Percentiles rank a stretch among this genome's conserved stretches.
These are phyloP conservation scores for Miopithecus talapoin DNA, from an alignment of 2,797 vertebrate genomes.

Conservation along the genomic window DNA sequence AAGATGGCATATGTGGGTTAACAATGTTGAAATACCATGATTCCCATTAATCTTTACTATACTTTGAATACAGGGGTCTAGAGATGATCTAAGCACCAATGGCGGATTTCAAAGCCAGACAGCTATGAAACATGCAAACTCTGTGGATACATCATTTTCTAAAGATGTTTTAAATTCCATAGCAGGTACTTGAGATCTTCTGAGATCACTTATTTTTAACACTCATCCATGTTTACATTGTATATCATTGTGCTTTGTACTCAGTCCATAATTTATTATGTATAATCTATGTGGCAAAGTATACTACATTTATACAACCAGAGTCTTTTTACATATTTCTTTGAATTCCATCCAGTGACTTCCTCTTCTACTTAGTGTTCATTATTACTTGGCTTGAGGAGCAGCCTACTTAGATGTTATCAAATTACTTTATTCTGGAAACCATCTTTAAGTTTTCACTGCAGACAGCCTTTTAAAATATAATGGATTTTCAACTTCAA, in stretches of 20 bases:
- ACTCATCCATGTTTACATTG: constrained; percentile 54
- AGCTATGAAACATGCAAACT: constrained; percentile 93
- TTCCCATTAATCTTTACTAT: not conserved
- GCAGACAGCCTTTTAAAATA: constrained; percentile 34
- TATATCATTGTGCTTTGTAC: constrained; percentile 73
- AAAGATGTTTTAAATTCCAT: constrained; percentile 99
- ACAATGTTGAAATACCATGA: not conserved
- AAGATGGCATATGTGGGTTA: not conserved
- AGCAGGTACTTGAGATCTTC: constrained; percentile 88
- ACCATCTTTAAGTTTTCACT: constrained; percentile 29
- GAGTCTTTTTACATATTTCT: constrained; percentile 32
- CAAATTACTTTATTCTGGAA: constrained; percentile 52
- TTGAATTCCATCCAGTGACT: not conserved
- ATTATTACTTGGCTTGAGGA: constrained; percentile 38
- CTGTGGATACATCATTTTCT: constrained; percentile 96
- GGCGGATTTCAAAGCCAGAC: constrained; percentile 89
- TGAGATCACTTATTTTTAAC: not conserved
- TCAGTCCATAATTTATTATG: constrained; percentile 39
- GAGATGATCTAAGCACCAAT: constrained; percentile 94
- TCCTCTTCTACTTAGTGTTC: not conserved
- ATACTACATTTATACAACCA: not conserved
- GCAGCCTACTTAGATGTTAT: not conserved
- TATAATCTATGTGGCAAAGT: constrained; percentile 5
- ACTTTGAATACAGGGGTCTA: constrained; percentile 89
- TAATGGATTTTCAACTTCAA: constrained; percentile 48